phyloP scores from a whole-genome alignment of 2,113 vertebrate genomes.

The Cinclus cinclus region DNA sequence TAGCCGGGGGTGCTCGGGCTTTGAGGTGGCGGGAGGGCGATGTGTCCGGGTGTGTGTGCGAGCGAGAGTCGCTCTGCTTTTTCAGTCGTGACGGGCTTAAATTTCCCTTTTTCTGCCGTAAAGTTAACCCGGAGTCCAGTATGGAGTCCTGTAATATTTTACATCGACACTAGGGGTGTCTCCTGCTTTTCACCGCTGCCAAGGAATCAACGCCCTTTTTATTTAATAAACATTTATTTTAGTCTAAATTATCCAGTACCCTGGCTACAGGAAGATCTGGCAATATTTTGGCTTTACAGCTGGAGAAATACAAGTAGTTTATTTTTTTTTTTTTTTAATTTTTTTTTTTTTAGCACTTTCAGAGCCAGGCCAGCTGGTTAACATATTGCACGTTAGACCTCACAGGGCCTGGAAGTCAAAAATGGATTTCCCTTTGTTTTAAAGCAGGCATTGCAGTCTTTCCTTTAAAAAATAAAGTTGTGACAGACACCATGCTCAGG shows the following conservation, averaged over 20 bases:
- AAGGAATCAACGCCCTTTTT: constrained; percentile 76
- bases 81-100: constrained; percentile 61
- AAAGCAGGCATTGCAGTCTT: neutral
- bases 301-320: neutral
- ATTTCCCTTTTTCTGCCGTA: constrained; percentile 57
- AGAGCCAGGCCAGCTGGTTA: neutral
- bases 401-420: neutral
- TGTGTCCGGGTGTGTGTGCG: neutral
- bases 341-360: neutral
- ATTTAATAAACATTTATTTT: constrained; percentile 62
- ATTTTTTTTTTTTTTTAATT: neutral
- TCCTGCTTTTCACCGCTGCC: constrained; percentile 53
- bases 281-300: neutral
- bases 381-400: neutral
- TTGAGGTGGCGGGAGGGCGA: neutral
- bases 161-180: constrained; percentile 78
- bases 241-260: constrained; percentile 20
- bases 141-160: constrained; percentile 74
- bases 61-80: neutral
- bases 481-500: neutral
- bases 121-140: constrained; percentile 64
- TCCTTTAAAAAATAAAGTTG: neutral
- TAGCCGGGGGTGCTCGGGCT: neutral
- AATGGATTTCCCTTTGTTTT: neutral
- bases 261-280: neutral